phyloP scores from a whole-genome alignment of 1,140 invertebrate genomes.

The Drosophila bocqueti region DNA sequence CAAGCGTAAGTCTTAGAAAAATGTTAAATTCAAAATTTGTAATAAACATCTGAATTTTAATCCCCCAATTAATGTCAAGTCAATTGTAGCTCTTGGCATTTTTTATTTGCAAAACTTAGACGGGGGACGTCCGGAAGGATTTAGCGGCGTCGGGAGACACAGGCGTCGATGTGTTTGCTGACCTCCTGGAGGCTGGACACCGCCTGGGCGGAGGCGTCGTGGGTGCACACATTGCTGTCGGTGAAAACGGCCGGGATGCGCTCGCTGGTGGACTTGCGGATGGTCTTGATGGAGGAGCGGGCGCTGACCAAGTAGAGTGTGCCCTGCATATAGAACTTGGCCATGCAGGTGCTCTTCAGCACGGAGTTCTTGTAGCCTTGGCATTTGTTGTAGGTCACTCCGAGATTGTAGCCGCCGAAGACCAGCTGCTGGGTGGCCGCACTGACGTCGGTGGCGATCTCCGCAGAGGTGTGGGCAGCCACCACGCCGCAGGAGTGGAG shows the following conservation, averaged over 20 bases:
- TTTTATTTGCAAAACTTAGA: conserved; percentile 21
- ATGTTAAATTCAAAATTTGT: neutral
- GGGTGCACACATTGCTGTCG: conserved; percentile 69
- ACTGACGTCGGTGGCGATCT: conserved; percentile 60
- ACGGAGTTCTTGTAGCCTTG: conserved; percentile 55
- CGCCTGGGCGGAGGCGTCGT: conserved; percentile 55
- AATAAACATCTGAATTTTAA: neutral
- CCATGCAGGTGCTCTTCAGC: conserved; percentile 50
- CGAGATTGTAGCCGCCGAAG: conserved; percentile 61
- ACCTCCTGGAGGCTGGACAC: conserved; percentile 53
- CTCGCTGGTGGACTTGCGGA: conserved; percentile 56
- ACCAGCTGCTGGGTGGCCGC: conserved; percentile 69
- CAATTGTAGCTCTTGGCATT: neutral
- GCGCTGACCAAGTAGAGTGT: conserved; percentile 59
- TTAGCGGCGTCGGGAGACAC: conserved; percentile 46
- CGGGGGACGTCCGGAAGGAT: neutral
- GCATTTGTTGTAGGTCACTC: conserved; percentile 60
- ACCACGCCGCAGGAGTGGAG: conserved; percentile 50
- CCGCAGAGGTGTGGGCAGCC: conserved; percentile 63
- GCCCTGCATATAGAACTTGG: conserved; percentile 55
- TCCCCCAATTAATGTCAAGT: neutral
- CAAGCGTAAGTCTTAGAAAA: neutral
- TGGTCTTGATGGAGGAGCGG: conserved; percentile 69
- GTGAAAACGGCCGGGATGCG: conserved; percentile 67
- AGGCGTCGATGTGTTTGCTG: conserved; percentile 54